These are phyloP conservation scores for Coleophora flavipennella DNA, from an alignment of 2,888 invertebrate species.

Conservation along the genomic window DNA sequence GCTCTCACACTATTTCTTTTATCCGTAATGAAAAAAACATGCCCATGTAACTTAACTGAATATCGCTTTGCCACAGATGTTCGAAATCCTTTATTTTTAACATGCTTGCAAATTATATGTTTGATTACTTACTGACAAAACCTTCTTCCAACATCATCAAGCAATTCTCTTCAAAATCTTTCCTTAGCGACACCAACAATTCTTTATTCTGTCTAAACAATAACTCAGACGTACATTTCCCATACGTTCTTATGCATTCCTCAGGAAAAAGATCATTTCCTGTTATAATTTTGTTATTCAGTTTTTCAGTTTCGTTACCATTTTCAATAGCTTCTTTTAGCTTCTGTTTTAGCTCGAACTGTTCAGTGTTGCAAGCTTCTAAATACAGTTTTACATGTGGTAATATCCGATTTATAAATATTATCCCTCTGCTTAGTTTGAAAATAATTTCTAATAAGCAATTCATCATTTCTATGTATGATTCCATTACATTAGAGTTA, in stretches of 20 bases:
- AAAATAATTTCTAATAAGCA: constrained; percentile 53
- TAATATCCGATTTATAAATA: constrained; percentile 50
- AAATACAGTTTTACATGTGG: constrained; percentile 43
- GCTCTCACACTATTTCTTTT: too few species aligned
- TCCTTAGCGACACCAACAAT: constrained; percentile 42
- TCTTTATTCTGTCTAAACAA: constrained; percentile 64
- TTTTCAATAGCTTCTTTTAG: constrained; percentile 24
- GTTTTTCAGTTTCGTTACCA: constrained; percentile 30
- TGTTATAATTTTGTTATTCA: constrained; percentile 40
- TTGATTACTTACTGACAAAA: constrained; percentile 53
- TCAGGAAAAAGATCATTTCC: constrained; percentile 48
- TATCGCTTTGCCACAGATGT: too few species aligned
- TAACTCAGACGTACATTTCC: constrained; percentile 52
- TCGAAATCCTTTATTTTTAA: too few species aligned
- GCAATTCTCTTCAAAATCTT: constrained; percentile 51
- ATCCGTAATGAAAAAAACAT: too few species aligned
- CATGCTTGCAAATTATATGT: too few species aligned
- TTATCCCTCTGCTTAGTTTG: constrained; percentile 53
- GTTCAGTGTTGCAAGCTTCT: constrained; percentile 47
- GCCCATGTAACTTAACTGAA: too few species aligned
- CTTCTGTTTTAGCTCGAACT: constrained; percentile 40
- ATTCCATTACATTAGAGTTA: constrained; percentile 24
- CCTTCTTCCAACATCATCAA: constrained; percentile 47
- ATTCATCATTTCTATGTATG: constrained; percentile 48
- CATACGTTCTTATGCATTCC: constrained; percentile 47